A percentile compares a stretch with the other conserved stretches of the same genome.
phyloP scores from a whole-genome alignment of 1,140 invertebrate genomes.

The Coenobita brevimanus region DNA sequence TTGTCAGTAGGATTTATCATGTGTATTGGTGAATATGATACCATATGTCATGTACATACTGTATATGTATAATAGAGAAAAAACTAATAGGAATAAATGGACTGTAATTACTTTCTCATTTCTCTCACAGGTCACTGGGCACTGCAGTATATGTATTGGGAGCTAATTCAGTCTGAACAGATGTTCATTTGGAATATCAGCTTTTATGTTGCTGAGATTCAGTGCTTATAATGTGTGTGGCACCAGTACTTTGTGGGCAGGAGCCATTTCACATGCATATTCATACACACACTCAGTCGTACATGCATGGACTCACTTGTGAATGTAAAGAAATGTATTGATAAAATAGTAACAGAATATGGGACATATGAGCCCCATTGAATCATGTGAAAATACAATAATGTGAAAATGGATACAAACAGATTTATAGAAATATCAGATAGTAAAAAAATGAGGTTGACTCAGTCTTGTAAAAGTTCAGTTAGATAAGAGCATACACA shows the following conservation, averaged over 20 bases:
- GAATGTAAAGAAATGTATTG: too few species aligned
- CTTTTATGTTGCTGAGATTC: not conserved
- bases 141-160: not conserved
- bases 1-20: not conserved
- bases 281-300: not conserved
- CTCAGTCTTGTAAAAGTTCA: too few species aligned
- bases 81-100: not conserved
- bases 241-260: not conserved
- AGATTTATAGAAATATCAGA: too few species aligned
- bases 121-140: not conserved
- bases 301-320: too few species aligned
- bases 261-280: not conserved
- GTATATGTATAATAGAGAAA: not conserved
- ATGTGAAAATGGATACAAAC: too few species aligned
- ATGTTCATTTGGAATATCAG: not conserved
- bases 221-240: not conserved
- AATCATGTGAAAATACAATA: too few species aligned
- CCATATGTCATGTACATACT: not conserved
- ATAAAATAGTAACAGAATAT: too few species aligned
- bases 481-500: too few species aligned
- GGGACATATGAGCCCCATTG: too few species aligned
- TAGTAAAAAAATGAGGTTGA: too few species aligned
- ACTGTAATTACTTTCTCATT: not conserved
- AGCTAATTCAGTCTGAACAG: not conserved
- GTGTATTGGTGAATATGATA: not conserved